A percentile compares a stretch with the other conserved stretches of the same genome.
phyloP scores from a whole-genome alignment of 2,888 invertebrate genomes.

The Apotomis capreana region DNA sequence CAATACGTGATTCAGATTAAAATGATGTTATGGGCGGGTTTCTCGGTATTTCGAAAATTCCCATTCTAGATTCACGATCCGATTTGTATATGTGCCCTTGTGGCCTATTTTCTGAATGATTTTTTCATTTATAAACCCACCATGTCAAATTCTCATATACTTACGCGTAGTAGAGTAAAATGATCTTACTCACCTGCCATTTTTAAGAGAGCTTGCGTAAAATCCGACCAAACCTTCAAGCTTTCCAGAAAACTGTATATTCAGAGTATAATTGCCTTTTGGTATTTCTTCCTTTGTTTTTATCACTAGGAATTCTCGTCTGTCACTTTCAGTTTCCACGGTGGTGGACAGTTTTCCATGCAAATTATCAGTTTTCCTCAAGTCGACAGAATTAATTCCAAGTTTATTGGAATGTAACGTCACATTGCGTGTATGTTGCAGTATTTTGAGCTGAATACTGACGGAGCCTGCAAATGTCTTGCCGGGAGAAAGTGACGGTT shows the following conservation, averaged over 20 bases:
- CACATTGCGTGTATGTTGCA: slow-evolving; percentile 69
- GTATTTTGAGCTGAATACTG: slow-evolving; percentile 72
- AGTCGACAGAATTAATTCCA: slow-evolving; percentile 63
- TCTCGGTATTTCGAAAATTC: too few species aligned
- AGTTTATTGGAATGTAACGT: slow-evolving; percentile 85
- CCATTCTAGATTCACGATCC: too few species aligned
- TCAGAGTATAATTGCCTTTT: slow-evolving; percentile 63
- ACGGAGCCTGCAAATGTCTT: slow-evolving; percentile 84
- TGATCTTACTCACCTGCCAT: slow-evolving; percentile 63
- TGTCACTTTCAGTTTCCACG: slow-evolving; percentile 50
- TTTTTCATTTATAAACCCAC: too few species aligned
- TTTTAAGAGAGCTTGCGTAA: slow-evolving; percentile 82
- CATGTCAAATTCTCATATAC: too few species aligned
- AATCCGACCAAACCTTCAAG: slow-evolving; percentile 82
- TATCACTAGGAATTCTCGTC: slow-evolving; percentile 70
- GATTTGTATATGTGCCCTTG: too few species aligned
- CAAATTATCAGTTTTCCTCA: slow-evolving; percentile 47
- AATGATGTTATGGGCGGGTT: too few species aligned
- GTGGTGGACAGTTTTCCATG: slow-evolving; percentile 47
- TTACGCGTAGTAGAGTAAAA: too few species aligned
- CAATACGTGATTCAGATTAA: too few species aligned
- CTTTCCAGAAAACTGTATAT: slow-evolving; percentile 78
- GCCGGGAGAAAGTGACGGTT: slow-evolving; percentile 83
- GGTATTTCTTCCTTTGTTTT: slow-evolving; percentile 59
- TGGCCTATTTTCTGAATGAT: too few species aligned